Base-by-base conservation (phyloP, 2,113 vertebrate genomes). In the Amphiprion percula region DNA sequence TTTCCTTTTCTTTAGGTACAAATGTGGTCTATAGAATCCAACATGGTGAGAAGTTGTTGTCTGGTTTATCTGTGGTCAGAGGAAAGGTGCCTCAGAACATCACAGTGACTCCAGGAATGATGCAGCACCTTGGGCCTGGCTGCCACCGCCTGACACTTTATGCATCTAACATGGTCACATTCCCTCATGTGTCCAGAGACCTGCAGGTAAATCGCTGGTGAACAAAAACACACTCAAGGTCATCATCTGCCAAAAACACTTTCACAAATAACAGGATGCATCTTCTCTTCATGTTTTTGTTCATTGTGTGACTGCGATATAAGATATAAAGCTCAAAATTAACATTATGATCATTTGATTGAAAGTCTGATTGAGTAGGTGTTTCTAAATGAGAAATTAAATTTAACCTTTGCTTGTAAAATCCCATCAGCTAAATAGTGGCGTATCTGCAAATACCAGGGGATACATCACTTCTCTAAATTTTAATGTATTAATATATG, bases 1-100 rank as follows among this genome's bases (percentile, higher is more conserved):
- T 39, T 44, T 4, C 9, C 2, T 55, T 47, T 59, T 61, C 26
- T 24, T n/a, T 9, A 97, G 96, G 96, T 70, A 91, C 65, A 0
- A 91, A 91, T 59, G 91, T 97, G 76, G 94, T 92, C 66, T 97
- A 96, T 68, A 80, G 60, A 24, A 28, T 96, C 14, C 65, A 90
- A 79, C 83, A 23, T 30, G 87, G 80, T 19, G 90, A 93, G 0
- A 44, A 19, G 1, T 85, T 92, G 19, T 85, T 98, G 82, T 63
- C 69, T 0, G 81, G 92, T 62, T 88, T 87, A 54, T 89, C 70
- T 2, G 71, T 69, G 2, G 68, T 79, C 16, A 64, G 58, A 82
- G 95, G 95, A 75, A 79, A 50, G 0, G 4, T 86, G 4, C 90
- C 94, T 7, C 89, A 91, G 44, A 98, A 96, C 68, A 79, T 97